phyloP scores from a whole-genome alignment of 1,140 invertebrate species.

The Teleopsis dalmanni region DNA sequence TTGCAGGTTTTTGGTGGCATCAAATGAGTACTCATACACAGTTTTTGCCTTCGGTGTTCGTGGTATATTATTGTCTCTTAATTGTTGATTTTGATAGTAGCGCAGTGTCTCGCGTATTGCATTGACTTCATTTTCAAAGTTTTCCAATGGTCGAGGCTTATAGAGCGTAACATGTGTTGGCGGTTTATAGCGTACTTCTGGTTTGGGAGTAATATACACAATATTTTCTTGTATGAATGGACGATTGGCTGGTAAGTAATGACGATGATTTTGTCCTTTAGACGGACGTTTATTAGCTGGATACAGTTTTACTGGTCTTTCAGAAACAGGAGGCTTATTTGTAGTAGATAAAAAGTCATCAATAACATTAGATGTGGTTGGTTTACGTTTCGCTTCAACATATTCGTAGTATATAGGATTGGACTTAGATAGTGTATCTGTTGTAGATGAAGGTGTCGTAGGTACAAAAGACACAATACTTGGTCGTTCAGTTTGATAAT shows the following conservation, averaged over 20 bases:
- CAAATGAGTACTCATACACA: constrained; percentile 54
- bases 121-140: constrained; percentile 49
- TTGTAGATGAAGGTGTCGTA: constrained; percentile 12
- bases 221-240: constrained; percentile 22
- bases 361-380: constrained; percentile 25
- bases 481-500: constrained; percentile 13
- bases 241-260: constrained; percentile 4
- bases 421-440: constrained; percentile 27
- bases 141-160: constrained; percentile 28
- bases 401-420: constrained; percentile 44
- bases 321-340: constrained; percentile 16
- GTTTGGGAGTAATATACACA: constrained; percentile 44
- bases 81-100: constrained; percentile 30
- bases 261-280: constrained; percentile 7
- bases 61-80: constrained; percentile 33
- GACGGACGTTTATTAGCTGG: constrained; percentile 18
- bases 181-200: constrained; percentile 44
- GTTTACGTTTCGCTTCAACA: constrained; percentile 38
- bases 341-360: constrained; percentile 30
- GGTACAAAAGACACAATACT: constrained; percentile 22
- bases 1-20: constrained; percentile 40
- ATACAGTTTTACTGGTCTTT: constrained; percentile 21
- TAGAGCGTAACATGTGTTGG: constrained; percentile 21
- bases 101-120: constrained; percentile 50
- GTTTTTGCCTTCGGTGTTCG: constrained; percentile 46